A percentile compares a stretch with the other conserved stretches of the same genome.
Evolutionary conservation across 2,797 vertebrate genomes (phyloP).

Genomic region (Tragelaphus oryx): DNA sequence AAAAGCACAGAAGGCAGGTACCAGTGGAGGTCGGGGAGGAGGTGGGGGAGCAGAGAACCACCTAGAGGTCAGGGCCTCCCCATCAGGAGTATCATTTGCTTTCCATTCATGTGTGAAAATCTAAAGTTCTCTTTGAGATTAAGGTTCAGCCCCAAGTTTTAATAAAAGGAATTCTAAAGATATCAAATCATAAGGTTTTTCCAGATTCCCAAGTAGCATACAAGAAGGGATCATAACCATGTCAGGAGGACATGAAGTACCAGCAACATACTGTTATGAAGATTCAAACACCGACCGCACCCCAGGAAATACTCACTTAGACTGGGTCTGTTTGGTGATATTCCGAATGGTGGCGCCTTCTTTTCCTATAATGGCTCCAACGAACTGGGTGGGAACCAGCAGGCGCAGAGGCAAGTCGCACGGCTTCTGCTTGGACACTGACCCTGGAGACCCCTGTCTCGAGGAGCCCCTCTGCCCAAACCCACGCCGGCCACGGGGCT

Average conservation of each 20-base stretch:
- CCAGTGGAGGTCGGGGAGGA: background rate
- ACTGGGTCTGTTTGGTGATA: conserved; percentile 98
- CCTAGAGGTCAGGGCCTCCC: background rate
- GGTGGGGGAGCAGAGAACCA: background rate
- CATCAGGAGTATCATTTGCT: background rate
- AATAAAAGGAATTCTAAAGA: background rate
- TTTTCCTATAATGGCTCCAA: conserved; percentile 98
- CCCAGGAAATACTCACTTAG: conserved; percentile 87
- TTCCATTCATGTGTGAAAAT: conserved; percentile 26
- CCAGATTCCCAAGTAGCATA: background rate
- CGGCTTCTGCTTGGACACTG: conserved; percentile 91
- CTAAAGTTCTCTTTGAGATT: background rate
- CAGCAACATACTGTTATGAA: background rate
- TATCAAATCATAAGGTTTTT: background rate
- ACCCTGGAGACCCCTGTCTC: conserved; percentile 89
- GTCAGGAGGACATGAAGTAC: background rate
- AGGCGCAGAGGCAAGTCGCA: conserved; percentile 94
- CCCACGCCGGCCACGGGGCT: conserved; percentile 87
- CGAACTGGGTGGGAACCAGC: conserved; percentile 97
- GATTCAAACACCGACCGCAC: background rate
- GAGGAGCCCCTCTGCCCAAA: conserved; percentile 90
- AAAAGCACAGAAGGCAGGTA: background rate
- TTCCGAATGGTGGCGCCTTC: conserved; percentile 98
- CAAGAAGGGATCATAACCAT: background rate
- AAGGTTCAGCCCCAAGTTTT: background rate